Base-by-base conservation (phyloP, 1,140 invertebrate genomes). In the Philaenus spumarius region DNA sequence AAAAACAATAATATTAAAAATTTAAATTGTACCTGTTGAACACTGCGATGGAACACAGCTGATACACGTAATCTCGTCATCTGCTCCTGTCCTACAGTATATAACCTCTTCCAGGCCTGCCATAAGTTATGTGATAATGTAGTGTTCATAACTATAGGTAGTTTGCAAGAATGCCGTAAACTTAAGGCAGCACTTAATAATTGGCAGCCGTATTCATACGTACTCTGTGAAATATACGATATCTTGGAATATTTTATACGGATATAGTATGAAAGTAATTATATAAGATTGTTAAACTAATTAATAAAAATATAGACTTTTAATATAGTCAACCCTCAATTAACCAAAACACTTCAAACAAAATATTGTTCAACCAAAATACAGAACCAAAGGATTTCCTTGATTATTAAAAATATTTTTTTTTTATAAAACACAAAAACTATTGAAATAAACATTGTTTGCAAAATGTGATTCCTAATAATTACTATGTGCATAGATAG, bases 181-280 rank as follows among this genome's bases (percentile, higher is more conserved):
- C 85, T 78, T 39, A 86, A 72, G n/a, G 86, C 82, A 12, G 86
- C 87, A 64, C 84, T 84, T 11, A 89, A 72, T 50, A 89, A 69
- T 72, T 89, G 86, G 66, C 82, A 84, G 3, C 87, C 88, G 66
- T 89, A 90, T 50, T 89, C 83, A 67, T 85, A 89, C 2, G 87
- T 89, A 26, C 84, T 83, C 87, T 89, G 65, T 14, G 71, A 68
- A 55, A 42, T 19, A 30, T 34, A 59, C 15, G 3, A n/a, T 53
- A 52, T 19, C 12, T 30, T n/a, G n/a, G n/a, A n/a, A n/a, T n/a
- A n/a, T n/a, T n/a, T n/a, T n/a, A n/a, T n/a, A n/a, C n/a, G n/a
- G n/a, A n/a, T n/a, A n/a, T n/a, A n/a, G n/a, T n/a, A n/a, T n/a
- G n/a, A 37, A 37, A 7, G 9, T 37, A 9, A 37, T 9, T 37